These are phyloP conservation scores for Ammodytes marinus DNA, from an alignment of 2,113 vertebrate genomes.

Conservation along the genomic window DNA sequence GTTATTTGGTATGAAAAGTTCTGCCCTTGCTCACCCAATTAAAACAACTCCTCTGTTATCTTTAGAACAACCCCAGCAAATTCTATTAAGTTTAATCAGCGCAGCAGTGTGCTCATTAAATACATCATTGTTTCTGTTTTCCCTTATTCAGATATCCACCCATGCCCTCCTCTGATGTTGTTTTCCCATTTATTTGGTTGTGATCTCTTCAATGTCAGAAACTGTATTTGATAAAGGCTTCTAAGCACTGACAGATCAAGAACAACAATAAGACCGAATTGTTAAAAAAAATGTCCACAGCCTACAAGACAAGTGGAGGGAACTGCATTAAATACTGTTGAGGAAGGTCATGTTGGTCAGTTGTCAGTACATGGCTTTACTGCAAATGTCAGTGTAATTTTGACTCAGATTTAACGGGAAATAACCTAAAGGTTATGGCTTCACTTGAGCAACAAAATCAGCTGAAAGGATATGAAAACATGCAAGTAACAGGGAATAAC, in stretches of 20 bases:
- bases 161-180: not conserved
- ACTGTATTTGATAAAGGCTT: not conserved
- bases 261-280: not conserved
- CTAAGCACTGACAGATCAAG: not conserved
- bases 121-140: not conserved
- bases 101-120: not conserved
- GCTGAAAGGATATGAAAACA: not conserved
- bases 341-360: not conserved
- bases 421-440: accelerated
- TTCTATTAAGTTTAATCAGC: not conserved
- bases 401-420: not conserved
- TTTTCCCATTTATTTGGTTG: not conserved
- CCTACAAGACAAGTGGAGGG: not conserved
- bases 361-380: not conserved
- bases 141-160: not conserved
- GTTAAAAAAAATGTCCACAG: not conserved
- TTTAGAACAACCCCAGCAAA: not conserved
- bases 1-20: not conserved
- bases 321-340: not conserved
- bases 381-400: not conserved
- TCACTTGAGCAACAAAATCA: not conserved
- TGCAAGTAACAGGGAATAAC: not conserved
- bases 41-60: not conserved
- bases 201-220: not conserved
- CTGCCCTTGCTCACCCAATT: too few relatives aligned